A percentile compares a stretch with the other conserved stretches of the same genome.
Evolutionary conservation across 2,113 vertebrate species (phyloP).

Genomic region (Pipa parva): DNA sequence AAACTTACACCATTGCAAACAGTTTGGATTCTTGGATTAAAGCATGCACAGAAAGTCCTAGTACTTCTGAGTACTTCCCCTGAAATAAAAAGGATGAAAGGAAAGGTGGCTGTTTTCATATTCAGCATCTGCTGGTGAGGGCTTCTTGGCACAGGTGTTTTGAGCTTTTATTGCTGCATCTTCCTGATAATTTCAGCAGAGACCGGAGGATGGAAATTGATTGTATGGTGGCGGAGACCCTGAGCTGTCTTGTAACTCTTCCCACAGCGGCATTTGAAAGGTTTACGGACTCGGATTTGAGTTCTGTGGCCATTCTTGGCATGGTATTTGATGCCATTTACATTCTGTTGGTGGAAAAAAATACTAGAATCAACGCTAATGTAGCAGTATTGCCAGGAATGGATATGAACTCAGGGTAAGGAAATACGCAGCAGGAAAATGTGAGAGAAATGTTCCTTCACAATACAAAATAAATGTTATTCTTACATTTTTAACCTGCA

Average conservation of each 20-base stretch:
- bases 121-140: constrained; percentile 84
- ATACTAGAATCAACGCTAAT: too few relatives aligned
- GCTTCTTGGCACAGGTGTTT: constrained; percentile 73
- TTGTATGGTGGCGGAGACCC: constrained; percentile 96
- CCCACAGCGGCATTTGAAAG: constrained; percentile 95
- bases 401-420: too few relatives aligned
- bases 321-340: constrained; percentile 97
- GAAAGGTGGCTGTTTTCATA: constrained; percentile 75
- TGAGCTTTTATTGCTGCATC: constrained; percentile 89
- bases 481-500: too few relatives aligned
- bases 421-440: too few relatives aligned
- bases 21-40: constrained; percentile 70
- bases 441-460: too few relatives aligned
- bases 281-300: constrained; percentile 93
- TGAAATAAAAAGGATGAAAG: constrained; percentile 43
- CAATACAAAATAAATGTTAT: too few relatives aligned
- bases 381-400: too few relatives aligned
- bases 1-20: constrained; percentile 80
- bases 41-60: constrained; percentile 79
- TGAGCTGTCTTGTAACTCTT: constrained; percentile 99
- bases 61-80: constrained; percentile 73
- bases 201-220: constrained; percentile 94
- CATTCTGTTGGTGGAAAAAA: constrained; percentile 74
- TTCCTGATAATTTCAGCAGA: constrained; percentile 92
- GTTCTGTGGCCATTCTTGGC: constrained; percentile 97